Conservation (phyloP, 1,140 invertebrate genomes). For the Paramacrobiotus metropolitanus region DNA sequence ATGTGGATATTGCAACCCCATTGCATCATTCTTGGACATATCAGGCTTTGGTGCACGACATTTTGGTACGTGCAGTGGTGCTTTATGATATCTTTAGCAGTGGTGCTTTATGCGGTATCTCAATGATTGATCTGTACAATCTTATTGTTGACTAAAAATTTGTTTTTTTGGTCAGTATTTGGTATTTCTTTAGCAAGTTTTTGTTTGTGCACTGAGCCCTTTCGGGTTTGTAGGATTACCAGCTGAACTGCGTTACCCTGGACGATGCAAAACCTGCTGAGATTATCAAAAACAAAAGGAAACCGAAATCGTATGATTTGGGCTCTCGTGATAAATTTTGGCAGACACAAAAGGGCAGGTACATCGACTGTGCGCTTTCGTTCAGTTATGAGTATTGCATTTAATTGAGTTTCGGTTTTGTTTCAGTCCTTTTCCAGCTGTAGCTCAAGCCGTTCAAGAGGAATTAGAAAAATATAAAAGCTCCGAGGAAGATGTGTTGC, state of each 20-base stretch:
- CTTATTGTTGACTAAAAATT: too few species aligned
- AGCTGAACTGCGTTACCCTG: conserved; percentile 60
- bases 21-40: conserved; percentile 99
- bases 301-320: conserved; percentile 71
- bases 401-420: conserved; percentile 10
- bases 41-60: conserved; percentile 84
- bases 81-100: too few species aligned
- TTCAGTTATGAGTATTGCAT: too few species aligned
- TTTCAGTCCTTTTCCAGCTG: conserved; percentile 70
- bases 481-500: conserved; percentile 88
- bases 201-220: too few species aligned
- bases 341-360: conserved; percentile 60
- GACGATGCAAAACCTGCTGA: conserved; percentile 33
- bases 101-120: too few species aligned
- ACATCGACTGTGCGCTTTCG: conserved; percentile 10
- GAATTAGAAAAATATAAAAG: conserved; percentile 79
- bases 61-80: too few species aligned
- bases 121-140: too few species aligned
- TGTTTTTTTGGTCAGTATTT: too few species aligned
- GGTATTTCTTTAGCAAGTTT: too few species aligned
- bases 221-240: too few species aligned
- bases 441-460: conserved; percentile 93
- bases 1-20: conserved; percentile 86
- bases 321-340: conserved; percentile 71
- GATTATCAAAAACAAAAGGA: conserved; percentile 21